These are phyloP conservation scores for Salvelinus sp. DNA, from an alignment of 2,113 vertebrate species.

Conservation along the genomic window DNA sequence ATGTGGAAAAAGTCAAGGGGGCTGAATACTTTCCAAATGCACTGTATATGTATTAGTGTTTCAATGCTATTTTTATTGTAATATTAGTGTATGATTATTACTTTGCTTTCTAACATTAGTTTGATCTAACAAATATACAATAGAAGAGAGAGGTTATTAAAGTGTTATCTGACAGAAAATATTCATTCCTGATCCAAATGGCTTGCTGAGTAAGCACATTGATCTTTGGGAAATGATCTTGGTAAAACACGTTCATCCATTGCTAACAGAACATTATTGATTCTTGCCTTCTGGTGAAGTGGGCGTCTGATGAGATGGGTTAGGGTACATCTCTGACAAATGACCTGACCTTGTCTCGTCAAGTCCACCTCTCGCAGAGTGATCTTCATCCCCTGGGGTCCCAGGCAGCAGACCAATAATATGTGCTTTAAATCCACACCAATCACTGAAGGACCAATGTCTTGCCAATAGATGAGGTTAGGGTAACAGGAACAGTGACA, in stretches of 20 bases:
- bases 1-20: too few relatives aligned
- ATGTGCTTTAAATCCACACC: conserved; percentile 53
- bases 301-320: conserved; percentile 59
- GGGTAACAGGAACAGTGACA: conserved; percentile 31
- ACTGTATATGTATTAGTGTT: too few relatives aligned
- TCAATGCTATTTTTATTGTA: neutral
- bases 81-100: neutral
- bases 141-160: neutral
- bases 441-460: conserved; percentile 45
- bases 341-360: conserved; percentile 72
- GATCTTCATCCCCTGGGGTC: conserved; percentile 54
- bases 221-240: neutral
- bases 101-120: neutral
- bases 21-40: too few relatives aligned
- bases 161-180: neutral
- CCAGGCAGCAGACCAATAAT: conserved; percentile 49
- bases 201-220: neutral
- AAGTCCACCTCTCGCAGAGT: conserved; percentile 58
- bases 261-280: conserved; percentile 50
- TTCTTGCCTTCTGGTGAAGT: conserved; percentile 33
- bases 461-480: conserved; percentile 7
- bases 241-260: conserved; percentile 3
- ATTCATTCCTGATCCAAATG: too few relatives aligned
- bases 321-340: conserved; percentile 50
- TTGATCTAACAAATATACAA: neutral